These are phyloP conservation scores for Plecotus auritus DNA, from an alignment of 2,113 vertebrate genomes.

Conservation along the genomic window DNA sequence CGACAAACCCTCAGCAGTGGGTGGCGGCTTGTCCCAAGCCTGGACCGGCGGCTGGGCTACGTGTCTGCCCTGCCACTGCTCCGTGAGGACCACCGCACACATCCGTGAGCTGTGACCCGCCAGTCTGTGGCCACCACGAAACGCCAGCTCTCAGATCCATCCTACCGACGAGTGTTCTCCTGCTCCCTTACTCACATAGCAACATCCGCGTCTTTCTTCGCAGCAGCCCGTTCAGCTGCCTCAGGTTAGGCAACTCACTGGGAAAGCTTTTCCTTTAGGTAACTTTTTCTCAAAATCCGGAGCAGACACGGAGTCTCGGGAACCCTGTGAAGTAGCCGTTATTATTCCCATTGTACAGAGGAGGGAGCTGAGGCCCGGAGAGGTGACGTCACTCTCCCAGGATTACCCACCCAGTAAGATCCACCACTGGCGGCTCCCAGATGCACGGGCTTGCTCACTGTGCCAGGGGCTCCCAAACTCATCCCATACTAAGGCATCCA, in stretches of 20 bases:
- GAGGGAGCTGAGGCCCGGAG: neutral
- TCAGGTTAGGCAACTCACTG: neutral
- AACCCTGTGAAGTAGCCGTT: neutral
- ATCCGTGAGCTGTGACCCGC: neutral
- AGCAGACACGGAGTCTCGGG: neutral
- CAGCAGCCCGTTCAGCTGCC: neutral
- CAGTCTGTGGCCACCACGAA: too few relatives aligned
- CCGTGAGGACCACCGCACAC: accelerated
- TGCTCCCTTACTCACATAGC: too few relatives aligned
- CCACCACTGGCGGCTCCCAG: neutral
- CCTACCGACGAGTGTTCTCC: too few relatives aligned
- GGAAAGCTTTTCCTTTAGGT: neutral
- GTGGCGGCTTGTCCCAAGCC: accelerated
- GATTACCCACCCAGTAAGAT: neutral
- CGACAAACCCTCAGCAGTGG: accelerated
- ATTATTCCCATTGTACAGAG: neutral
- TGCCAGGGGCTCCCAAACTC: neutral
- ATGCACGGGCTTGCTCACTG: neutral
- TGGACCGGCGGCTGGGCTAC: too few relatives aligned
- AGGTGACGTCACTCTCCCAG: neutral
- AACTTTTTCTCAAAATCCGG: neutral
- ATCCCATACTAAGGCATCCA: neutral
- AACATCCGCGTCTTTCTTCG: neutral
- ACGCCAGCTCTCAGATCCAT: too few relatives aligned
- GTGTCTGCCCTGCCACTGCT: neutral